Conservation (phyloP, 2,888 invertebrate genomes). For the Netelia inedita region DNA sequence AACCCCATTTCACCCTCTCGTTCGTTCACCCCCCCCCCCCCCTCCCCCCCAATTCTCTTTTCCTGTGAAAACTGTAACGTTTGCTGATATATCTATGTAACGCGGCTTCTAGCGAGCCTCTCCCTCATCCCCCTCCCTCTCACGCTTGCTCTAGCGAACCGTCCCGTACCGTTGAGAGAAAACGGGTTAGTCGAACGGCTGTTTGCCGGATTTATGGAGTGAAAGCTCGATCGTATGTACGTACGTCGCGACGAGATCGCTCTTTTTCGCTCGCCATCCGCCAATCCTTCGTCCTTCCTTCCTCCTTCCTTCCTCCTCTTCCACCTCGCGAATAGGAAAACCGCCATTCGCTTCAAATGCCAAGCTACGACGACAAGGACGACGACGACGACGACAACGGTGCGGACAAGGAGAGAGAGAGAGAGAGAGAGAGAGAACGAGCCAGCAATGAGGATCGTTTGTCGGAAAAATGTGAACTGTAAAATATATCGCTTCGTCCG, state of each 20-base stretch:
- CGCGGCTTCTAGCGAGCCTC: neutral
- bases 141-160: too few relatives aligned
- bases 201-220: slow-evolving; percentile 65
- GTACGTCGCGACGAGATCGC: neutral
- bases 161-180: slow-evolving; percentile 33
- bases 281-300: neutral
- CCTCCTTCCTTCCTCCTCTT: neutral
- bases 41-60: slow-evolving; percentile 41
- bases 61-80: neutral
- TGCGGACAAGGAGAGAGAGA: neutral
- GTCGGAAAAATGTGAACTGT: slow-evolving; percentile 59
- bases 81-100: neutral
- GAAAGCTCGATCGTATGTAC: slow-evolving; percentile 55
- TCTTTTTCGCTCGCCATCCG: neutral
- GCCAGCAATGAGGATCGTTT: slow-evolving; percentile 65
- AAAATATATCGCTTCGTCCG: slow-evolving; percentile 54
- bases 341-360: slow-evolving; percentile 34
- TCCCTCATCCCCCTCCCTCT: too few relatives aligned
- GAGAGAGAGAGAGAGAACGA: slow-evolving; percentile 22
- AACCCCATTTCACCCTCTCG: slow-evolving; percentile 31
- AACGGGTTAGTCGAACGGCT: slow-evolving; percentile 65
- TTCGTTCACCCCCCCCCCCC: neutral
- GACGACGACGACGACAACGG: slow-evolving; percentile 15
- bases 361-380: slow-evolving; percentile 17
- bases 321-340: slow-evolving; percentile 17